Evolutionary conservation across 2,888 invertebrate genomes (phyloP), one percentile per base, ranked within the genome.

Genomic region (Heliconius cydno): DNA sequence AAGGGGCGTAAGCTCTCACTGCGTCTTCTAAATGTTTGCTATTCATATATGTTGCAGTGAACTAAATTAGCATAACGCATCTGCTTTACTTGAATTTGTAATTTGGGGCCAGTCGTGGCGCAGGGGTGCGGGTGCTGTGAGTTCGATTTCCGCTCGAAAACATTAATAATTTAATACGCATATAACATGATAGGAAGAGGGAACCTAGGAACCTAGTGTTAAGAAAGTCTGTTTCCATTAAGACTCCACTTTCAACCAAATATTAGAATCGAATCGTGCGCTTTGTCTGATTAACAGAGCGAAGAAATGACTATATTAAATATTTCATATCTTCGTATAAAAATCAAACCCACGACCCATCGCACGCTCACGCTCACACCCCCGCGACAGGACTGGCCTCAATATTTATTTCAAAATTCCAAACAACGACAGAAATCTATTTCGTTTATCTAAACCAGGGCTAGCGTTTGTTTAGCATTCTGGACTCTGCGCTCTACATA

Each of bases 11-110:
- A 79, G 79, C 74, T 77, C 77, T 79, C 77, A 74, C 4, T 25
- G 52, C 57, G 83, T 12, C 84, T 80, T 76, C 84, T 81, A 73
- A 73, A 34, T 82, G 82, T 82, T 82, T 81, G 83, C 83, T 83
- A 85, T 87, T 87, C 87, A 86, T 86, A 82, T 82, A 84, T 85
- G 84, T 82, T 82, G 83, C 82, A 82, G 81, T 60, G 73, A 60
- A 73, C 57, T 70, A 46, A 82, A 82, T 87, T 87, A 86, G 85
- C 87, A 86, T 85, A 85, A 83, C 84, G 85, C 85, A 85, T 87
- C 85, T 85, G 84, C 82, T 80, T 83, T 34, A 73, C 60, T 57
- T 60, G 34, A 72, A 30, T 34, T 73, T 28, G n/a, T 38, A 12
- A n/a, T 60, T 52, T 52, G 19, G 19, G 52, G 19, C 52, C 52